Evolutionary conservation across 2,888 invertebrate genomes (phyloP), one percentile per base, ranked within the genome.

Genomic region (Limnephilus rhombicus): DNA sequence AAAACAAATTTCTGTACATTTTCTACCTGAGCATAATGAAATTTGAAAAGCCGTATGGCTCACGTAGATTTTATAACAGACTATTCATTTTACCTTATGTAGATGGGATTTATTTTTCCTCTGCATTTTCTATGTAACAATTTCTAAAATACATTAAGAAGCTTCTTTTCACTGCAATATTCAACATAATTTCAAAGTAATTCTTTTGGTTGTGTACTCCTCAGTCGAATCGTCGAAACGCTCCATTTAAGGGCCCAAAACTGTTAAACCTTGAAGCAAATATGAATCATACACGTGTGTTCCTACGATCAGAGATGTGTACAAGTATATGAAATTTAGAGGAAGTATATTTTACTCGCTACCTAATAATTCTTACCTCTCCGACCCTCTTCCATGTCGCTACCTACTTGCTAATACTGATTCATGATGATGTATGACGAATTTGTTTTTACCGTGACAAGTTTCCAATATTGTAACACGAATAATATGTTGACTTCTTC

Each of bases 391-490:
- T 85, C 2, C 2, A 12, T 18, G 29, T 7, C 37, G 7, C 85
- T 85, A 41, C 85, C 85, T 85, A 45, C 85, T 85, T 37, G 41
- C 41, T 29, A 37, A 18, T 18, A 68, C 7, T 3, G 24, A 68
- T 85, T 41, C 45, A 45, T 45, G n/a, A 45, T 45, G n/a, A 85
- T 29, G 85, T 45, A 85, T 85, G 49, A 41, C 24, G 18, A 15
- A 85, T 85, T 85, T 85, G 85, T 41, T 85, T 85, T 18, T n/a
- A 41, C n/a, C 9, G 85, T 85, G 85, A 85, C 85, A 41, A 41
- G 85, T 31, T 31, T 31, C 31, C 85, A n/a, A 15, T 85, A 49
- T 85, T 85, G n/a, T 15, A 85, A n/a, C n/a, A 18, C 24, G 9
- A 13, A 13, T 24, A 45, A 4, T 18, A 85, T n/a, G n/a, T 45